Evolutionary conservation across 1,140 invertebrate species (phyloP), one percentile per base, ranked within the genome.

Genomic region (Sinonovacula constricta): DNA sequence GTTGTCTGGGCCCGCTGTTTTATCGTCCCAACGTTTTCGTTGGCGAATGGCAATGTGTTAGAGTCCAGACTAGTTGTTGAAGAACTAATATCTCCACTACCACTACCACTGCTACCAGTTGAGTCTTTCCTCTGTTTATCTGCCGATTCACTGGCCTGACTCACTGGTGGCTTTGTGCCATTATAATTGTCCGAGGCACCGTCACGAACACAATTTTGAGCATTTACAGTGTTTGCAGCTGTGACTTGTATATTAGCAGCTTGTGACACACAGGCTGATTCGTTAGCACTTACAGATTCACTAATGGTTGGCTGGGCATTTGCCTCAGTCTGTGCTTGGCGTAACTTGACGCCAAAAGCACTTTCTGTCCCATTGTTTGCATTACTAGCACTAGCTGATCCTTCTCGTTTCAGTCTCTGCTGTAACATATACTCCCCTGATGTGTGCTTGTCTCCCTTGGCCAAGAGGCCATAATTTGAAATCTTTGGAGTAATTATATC

Each of bases 1-100:
- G 70, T 34, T n/a, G 75, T 67, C 18, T 84, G 81, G 5, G 78
- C 85, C 75, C 95, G 91, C 82, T 96, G 95, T 85, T 98, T 98
- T 88, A 99, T 99, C 30, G 98, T 99, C 14, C 98, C 98, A 39
- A 97, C 97, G 92, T 99, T 99, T 89, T 99, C 98, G 91, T 99
- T 99, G 75, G 98, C 98, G 92, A 99, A 99, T 49, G 98, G 98
- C 89, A 99, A 94, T 83, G 97, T 97, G 91, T 99, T 97, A 28
- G 97, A 98, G 92, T 98, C 91, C 34, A 85, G 79, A 92, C 97
- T 98, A 78, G 97, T 97, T 2, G 86, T 87, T 2, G 91, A 91
- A 28, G 83, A 81, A 92, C 94, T 97, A 84, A 97, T 98, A 95
- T 97, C 86, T 81, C 85, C 81, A 78, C 88, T 88, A 30, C 76